phyloP scores from a whole-genome alignment of 2,888 invertebrate species.

The Electrophaes corylata region DNA sequence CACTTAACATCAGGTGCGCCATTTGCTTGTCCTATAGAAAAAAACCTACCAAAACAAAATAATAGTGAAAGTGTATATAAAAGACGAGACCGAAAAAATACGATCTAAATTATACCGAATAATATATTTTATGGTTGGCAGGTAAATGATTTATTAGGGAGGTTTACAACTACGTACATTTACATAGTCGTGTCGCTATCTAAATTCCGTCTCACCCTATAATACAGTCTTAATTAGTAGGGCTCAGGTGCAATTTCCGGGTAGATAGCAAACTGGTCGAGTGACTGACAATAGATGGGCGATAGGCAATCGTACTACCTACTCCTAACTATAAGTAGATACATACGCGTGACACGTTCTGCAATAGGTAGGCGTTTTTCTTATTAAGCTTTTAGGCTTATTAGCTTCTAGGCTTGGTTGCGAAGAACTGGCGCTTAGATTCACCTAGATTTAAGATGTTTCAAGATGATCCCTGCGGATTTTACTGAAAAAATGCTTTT shows the following conservation, averaged over 20 bases:
- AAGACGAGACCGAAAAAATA: neutral
- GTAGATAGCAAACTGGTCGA: constrained; percentile 29
- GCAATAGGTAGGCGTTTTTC: neutral
- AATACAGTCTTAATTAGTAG: constrained; percentile 30
- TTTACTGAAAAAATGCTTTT: too few species aligned
- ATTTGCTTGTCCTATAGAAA: too few species aligned
- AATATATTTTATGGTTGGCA: neutral
- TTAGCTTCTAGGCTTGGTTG: too few species aligned
- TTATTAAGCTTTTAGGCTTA: too few species aligned
- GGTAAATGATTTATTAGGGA: constrained; percentile 3
- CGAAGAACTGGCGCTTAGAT: too few species aligned
- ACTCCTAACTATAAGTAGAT: constrained; percentile 2
- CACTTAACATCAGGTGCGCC: too few species aligned
- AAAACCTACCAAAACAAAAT: too few species aligned
- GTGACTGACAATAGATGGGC: constrained; percentile 32
- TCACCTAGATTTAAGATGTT: too few species aligned
- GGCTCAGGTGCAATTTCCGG: constrained; percentile 38
- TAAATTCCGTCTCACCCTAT: constrained; percentile 22
- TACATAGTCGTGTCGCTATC: constrained; percentile 9
- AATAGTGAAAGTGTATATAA: too few species aligned
- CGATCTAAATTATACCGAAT: neutral
- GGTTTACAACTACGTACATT: constrained; percentile 15
- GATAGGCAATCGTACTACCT: constrained; percentile 26
- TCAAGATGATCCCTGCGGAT: too few species aligned
- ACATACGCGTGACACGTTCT: neutral